These are phyloP conservation scores for Nerophis ophidion DNA, from an alignment of 2,113 vertebrate species.

Conservation along the genomic window DNA sequence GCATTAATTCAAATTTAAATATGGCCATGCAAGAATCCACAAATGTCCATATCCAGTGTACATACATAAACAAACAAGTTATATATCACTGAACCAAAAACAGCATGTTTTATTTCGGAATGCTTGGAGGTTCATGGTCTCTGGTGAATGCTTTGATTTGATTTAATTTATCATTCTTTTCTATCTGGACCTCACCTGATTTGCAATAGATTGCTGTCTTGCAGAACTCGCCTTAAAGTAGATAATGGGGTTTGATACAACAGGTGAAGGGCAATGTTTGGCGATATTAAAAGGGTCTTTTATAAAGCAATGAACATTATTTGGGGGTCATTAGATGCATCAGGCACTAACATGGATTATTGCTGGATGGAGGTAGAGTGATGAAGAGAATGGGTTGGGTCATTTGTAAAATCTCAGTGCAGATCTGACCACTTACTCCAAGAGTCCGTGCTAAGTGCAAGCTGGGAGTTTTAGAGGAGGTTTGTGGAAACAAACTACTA, in stretches of 20 bases:
- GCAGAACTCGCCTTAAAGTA: background rate
- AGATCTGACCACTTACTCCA: conserved; percentile 55
- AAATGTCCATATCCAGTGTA: conserved; percentile 19
- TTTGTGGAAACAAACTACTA: conserved; percentile 65
- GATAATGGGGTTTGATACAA: background rate
- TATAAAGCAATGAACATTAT: conserved; percentile 7
- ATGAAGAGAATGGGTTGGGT: conserved; percentile 38
- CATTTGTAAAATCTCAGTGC: conserved; percentile 54
- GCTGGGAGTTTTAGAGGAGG: conserved; percentile 38
- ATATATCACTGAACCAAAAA: conserved; percentile 13
- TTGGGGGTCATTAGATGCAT: conserved; percentile 38
- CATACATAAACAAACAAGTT: conserved; percentile 34
- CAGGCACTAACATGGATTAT: conserved; percentile 16
- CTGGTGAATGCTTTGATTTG: conserved; percentile 38
- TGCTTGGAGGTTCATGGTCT: conserved; percentile 24
- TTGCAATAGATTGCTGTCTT: background rate
- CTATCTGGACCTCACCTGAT: conserved; percentile 29
- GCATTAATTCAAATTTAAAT: conserved; percentile 16
- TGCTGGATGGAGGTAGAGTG: conserved; percentile 19
- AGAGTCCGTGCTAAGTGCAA: conserved; percentile 50
- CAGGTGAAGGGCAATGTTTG: background rate
- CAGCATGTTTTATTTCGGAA: conserved; percentile 24
- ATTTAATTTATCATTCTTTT: conserved; percentile 39
- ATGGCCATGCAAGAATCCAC: conserved; percentile 14
- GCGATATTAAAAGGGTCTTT: background rate